These are phyloP conservation scores for Heteromyza rotundicornis DNA, from an alignment of 2,888 invertebrate species.

Conservation along the genomic window DNA sequence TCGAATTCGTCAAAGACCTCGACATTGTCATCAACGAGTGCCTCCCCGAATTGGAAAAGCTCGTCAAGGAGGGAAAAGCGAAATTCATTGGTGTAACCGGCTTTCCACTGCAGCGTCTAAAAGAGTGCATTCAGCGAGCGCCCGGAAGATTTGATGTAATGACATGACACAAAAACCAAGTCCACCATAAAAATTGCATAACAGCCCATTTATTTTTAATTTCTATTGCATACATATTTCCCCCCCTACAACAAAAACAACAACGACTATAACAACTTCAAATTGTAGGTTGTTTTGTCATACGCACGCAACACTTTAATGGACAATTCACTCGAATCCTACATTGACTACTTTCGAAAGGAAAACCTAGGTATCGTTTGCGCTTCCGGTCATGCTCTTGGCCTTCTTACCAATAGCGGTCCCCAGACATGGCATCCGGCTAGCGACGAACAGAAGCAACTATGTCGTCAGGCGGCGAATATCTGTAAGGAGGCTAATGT, in stretches of 20 bases:
- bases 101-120: slow-evolving; percentile 79
- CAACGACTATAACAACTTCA: too few species aligned
- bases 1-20: slow-evolving; percentile 81
- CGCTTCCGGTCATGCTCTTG: slow-evolving; percentile 83
- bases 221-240: background rate
- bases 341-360: slow-evolving; percentile 68
- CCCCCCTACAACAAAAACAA: background rate
- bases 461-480: slow-evolving; percentile 65
- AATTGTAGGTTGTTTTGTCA: slow-evolving; percentile 57
- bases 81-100: slow-evolving; percentile 86
- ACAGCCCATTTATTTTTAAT: background rate
- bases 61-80: slow-evolving; percentile 76
- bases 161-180: too few species aligned
- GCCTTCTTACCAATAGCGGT: slow-evolving; percentile 77
- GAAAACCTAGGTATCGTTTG: slow-evolving; percentile 80
- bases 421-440: slow-evolving; percentile 86
- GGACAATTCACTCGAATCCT: slow-evolving; percentile 78
- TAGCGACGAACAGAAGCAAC: slow-evolving; percentile 62
- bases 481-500: slow-evolving; percentile 71
- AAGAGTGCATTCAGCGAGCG: slow-evolving; percentile 74
- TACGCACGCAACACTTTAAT: slow-evolving; percentile 82
- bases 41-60: slow-evolving; percentile 78
- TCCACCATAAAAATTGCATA: slow-evolving; percentile 3
- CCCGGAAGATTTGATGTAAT: slow-evolving; percentile 61
- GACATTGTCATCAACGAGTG: slow-evolving; percentile 84